Evolutionary conservation across 2,888 invertebrate species (phyloP).

Genomic region (Drosophila crucigera): DNA sequence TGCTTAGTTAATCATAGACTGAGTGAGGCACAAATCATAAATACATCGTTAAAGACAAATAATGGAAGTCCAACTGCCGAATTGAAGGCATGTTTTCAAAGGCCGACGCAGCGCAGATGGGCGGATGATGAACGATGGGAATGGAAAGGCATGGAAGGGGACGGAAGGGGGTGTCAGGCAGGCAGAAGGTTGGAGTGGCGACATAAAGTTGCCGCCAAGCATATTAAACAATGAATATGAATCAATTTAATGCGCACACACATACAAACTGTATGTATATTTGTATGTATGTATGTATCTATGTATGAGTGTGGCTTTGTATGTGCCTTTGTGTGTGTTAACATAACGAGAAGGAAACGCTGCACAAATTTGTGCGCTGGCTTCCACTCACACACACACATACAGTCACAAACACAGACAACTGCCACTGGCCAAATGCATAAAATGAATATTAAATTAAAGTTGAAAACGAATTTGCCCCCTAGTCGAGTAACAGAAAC

Average conservation of each 20-base stretch:
- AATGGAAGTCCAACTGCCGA: slow-evolving; percentile 65
- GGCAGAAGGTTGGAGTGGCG: slow-evolving; percentile 1
- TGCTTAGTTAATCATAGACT: slow-evolving; percentile 65
- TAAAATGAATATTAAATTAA: slow-evolving; percentile 80
- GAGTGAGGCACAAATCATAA: slow-evolving; percentile 60
- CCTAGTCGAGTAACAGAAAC: slow-evolving; percentile 31
- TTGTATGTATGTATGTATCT: slow-evolving; percentile 10
- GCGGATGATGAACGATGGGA: slow-evolving; percentile 12
- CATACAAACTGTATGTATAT: slow-evolving; percentile 18
- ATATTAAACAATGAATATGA: slow-evolving; percentile 82
- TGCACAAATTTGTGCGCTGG: slow-evolving; percentile 74
- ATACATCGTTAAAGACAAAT: slow-evolving; percentile 72
- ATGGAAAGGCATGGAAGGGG: not conserved
- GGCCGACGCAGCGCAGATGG: slow-evolving; percentile 23
- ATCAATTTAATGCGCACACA: slow-evolving; percentile 73
- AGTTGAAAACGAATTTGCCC: slow-evolving; percentile 77
- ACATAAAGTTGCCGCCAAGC: slow-evolving; percentile 67
- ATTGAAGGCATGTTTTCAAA: slow-evolving; percentile 27
- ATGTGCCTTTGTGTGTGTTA: slow-evolving; percentile 28
- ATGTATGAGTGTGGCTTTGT: slow-evolving; percentile 1
- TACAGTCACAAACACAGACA: slow-evolving; percentile 4
- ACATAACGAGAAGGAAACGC: slow-evolving; percentile 67
- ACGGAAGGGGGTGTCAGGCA: not conserved
- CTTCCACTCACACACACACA: slow-evolving; percentile 16
- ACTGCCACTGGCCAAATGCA: slow-evolving; percentile 69